Base-by-base conservation (phyloP, 2,888 invertebrate genomes). In the Dynastes tityus region DNA sequence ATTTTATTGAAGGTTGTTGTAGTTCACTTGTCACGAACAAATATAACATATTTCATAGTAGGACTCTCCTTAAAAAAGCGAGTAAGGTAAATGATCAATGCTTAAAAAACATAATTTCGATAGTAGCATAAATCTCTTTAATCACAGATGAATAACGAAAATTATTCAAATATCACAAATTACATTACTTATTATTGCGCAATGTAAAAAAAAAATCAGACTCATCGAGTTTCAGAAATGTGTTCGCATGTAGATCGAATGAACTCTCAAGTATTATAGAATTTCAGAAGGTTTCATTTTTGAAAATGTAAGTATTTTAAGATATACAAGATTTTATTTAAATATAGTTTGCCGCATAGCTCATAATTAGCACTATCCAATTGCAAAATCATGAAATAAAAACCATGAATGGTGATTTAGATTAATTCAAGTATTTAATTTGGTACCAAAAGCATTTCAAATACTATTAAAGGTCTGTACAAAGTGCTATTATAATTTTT, bases 161-260 rank as follows among this genome's bases (percentile, higher is more conserved):
- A 73, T 29, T 40, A 40, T 58, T 16, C 37, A 58, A 58, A 73
- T 73, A 73, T 73, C 73, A 73, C 73, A 73, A 73, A 71, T 11
- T 61, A 73, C 32, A 45, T 73, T 49, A 68, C 13, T 68, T 53
- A 65, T 65, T 65, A 53, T 51, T 32, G n/a, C 11, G 2, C 11
- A 45, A 9, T 45, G 45, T 45, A 37, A 11, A n/a, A 45, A 45
- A 61, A 73, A 45, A 53, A 70, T 70, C 37, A 53, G 32, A 2
- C 51, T 70, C 32, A 49, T 45, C 22, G 32, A 53, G 29, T 55
- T 55, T 49, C 58, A 32, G 58, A 37, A 61, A 73, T 61, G 27
- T 61, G 40, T 37, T 32, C 40, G 29, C 2, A 61, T 13, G 22
- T 73, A 37, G n/a, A 53, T 16, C 5, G 53, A n/a, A 51, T n/a